Conservation (phyloP, 2,113 vertebrate genomes). For the Clarias magur region DNA sequence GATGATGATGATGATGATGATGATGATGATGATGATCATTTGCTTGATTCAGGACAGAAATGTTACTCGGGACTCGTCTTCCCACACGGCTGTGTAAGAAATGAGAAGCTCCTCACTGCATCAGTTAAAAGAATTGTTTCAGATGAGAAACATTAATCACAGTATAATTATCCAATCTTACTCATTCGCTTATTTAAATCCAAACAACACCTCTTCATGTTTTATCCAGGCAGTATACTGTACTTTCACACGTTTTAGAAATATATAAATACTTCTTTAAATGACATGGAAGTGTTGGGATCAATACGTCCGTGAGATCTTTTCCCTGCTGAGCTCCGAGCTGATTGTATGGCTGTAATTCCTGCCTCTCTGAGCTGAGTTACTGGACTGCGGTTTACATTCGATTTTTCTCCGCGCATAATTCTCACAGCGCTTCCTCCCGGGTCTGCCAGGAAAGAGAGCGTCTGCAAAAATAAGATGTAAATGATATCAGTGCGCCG, state of each 20-base stretch:
- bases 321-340: not conserved
- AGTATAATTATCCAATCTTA: too few relatives aligned
- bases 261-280: not conserved
- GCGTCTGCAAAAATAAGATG: not conserved
- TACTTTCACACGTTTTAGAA: not conserved
- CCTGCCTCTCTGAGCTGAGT: not conserved
- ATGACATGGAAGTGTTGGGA: not conserved
- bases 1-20: too few relatives aligned
- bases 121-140: too few relatives aligned
- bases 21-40: too few relatives aligned
- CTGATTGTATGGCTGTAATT: not conserved
- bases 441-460: not conserved
- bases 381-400: not conserved
- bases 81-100: too few relatives aligned
- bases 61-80: too few relatives aligned
- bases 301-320: not conserved
- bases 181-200: too few relatives aligned
- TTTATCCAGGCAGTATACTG: too few relatives aligned
- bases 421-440: conserved; percentile 8
- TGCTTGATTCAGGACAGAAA: too few relatives aligned
- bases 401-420: not conserved
- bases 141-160: too few relatives aligned
- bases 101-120: too few relatives aligned
- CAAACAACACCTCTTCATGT: too few relatives aligned
- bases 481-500: not conserved